A percentile compares a stretch with the other conserved stretches of the same genome.
Evolutionary conservation across 2,113 vertebrate species (phyloP).

Genomic region (Sapayoa aenigma): DNA sequence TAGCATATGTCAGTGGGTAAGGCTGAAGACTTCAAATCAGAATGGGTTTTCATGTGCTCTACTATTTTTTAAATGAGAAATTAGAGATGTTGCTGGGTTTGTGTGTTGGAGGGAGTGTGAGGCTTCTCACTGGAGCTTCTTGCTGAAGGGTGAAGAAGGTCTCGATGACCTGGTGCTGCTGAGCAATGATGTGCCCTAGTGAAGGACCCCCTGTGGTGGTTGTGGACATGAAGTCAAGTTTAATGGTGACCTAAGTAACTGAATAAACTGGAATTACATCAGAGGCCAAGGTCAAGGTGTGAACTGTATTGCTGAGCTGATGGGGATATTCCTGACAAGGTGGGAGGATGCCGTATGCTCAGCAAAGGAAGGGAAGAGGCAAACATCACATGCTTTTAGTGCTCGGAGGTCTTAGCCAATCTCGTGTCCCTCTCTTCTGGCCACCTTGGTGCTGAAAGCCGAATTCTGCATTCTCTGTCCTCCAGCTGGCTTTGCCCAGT

Average conservation of each 20-base stretch:
- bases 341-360: neutral
- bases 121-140: neutral
- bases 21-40: neutral
- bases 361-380: neutral
- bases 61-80: neutral
- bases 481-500: neutral
- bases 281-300: neutral
- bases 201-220: neutral
- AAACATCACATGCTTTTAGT: neutral
- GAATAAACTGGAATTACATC: neutral
- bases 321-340: neutral
- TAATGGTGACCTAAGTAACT: neutral
- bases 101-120: rapidly evolving
- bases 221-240: neutral
- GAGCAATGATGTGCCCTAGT: rapidly evolving
- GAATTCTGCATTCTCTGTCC: neutral
- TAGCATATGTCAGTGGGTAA: neutral
- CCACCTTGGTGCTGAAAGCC: neutral
- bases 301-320: neutral
- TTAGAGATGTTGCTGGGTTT: neutral
- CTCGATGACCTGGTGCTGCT: neutral
- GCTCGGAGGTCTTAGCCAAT: neutral
- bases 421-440: neutral
- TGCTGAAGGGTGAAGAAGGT: neutral
- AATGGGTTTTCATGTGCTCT: neutral